These are phyloP conservation scores for Schizopygopsis pylzovi DNA, from an alignment of 2,797 vertebrate species.

Conservation along the genomic window DNA sequence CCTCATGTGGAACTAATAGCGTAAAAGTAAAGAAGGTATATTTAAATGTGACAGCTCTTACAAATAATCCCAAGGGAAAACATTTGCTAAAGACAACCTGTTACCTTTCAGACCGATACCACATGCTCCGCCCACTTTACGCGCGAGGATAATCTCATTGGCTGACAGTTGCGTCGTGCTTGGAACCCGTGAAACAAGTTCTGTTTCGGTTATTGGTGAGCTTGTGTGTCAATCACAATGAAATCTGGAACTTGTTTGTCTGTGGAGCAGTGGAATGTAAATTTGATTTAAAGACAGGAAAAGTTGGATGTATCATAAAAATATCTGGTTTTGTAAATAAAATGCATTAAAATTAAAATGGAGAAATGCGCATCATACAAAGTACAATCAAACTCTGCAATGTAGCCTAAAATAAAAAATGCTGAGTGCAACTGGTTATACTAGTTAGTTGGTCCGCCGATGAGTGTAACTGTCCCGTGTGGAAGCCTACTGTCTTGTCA, in stretches of 20 bases:
- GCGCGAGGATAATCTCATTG: constrained; percentile 64
- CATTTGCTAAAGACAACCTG: constrained; percentile 57
- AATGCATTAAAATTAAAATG: background rate
- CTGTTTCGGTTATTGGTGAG: constrained; percentile 65
- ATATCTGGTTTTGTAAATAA: background rate
- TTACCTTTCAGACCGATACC: constrained; percentile 63
- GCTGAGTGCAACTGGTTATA: no score
- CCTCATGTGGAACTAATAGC: background rate
- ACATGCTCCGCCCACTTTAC: constrained; percentile 67
- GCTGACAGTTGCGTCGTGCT: constrained; percentile 43
- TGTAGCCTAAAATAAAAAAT: background rate
- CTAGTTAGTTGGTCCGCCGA: background rate
- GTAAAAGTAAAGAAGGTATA: background rate
- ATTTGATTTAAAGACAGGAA: background rate
- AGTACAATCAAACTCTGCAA: background rate
- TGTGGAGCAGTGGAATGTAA: background rate
- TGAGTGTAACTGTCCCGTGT: background rate
- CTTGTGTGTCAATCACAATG: constrained; percentile 43
- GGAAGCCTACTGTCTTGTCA: background rate
- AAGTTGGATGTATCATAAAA: background rate
- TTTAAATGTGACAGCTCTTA: background rate
- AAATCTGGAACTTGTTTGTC: background rate
- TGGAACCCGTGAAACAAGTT: constrained; percentile 20
- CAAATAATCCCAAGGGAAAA: constrained; percentile 9
- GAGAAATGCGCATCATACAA: background rate